Base-by-base conservation (phyloP, 64 coral and sea anemone species). In the Acropora tenuis region DNA sequence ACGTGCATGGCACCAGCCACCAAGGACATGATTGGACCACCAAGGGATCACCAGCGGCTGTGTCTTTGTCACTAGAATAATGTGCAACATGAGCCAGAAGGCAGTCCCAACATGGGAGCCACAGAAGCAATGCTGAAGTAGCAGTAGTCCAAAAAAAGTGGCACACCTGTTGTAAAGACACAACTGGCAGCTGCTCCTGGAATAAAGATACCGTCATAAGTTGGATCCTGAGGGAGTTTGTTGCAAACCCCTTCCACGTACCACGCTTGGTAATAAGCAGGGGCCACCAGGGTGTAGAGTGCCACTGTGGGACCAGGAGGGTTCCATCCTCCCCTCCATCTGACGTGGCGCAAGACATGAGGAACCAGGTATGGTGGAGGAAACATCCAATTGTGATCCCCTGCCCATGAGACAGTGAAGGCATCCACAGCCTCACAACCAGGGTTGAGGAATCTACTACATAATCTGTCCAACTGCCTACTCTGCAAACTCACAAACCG, bases 341-440 rank as follows among this genome's bases (percentile, higher is more conserved):
- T 1, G 41, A 92, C 82, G 30, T 30, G 30, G 30, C 30, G 30
- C 30, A 30, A 30, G 30, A 30, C 30, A 52, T 45, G 20, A 13
- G 90, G 55, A 6, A 92, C 73, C 50, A 92, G 58, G 48, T 83
- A 78, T 77, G 90, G 75, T 79, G 90, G 82, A 41, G 44, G 90
- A 76, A 92, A 92, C 16, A 86, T 19, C 90, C 90, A 92, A 41
- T 86, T 92, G 59, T 92, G 68, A 57, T 86, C 74, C 69, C 52
- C 52, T 55, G 52, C 52, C 52, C 52, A 7, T 2, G 52, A 55
- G 52, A 55, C 52, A 55, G 52, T 91, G 80, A 91, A 91, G 11
- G 75, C 84, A 55, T 87, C 76, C 4, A 50, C 76, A 15, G 83
- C 75, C 50, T 88, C 75, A 69, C 84, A 93, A 43, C 66, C 84